These are phyloP conservation scores for Anguilla pacifica DNA, from an alignment of 2,797 vertebrate species.

Conservation along the genomic window DNA sequence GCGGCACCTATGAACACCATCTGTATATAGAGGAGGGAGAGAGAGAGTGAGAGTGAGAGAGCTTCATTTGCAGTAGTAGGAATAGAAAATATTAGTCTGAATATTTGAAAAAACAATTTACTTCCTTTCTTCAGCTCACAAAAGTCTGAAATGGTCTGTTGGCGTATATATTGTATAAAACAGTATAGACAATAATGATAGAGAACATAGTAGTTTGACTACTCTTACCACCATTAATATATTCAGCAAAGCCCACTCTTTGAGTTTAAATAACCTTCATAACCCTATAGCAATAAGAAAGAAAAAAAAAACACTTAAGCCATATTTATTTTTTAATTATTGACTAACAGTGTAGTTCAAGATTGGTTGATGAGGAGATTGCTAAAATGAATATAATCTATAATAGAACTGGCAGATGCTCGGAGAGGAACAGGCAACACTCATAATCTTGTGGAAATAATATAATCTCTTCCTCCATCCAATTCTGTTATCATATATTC, in stretches of 20 bases:
- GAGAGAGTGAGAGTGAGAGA: neutral
- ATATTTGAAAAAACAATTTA: neutral
- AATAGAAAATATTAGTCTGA: neutral
- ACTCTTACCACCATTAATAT: constrained; percentile 14
- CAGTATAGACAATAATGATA: too few relatives aligned
- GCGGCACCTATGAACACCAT: neutral
- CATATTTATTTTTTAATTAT: constrained; percentile 84
- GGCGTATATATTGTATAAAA: too few relatives aligned
- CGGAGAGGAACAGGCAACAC: constrained; percentile 72
- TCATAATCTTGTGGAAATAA: constrained; percentile 89
- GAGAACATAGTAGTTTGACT: neutral
- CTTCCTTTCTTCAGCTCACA: neutral
- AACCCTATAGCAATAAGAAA: constrained; percentile 49
- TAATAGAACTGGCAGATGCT: constrained; percentile 78
- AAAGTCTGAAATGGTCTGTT: neutral
- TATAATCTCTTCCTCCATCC: constrained; percentile 78
- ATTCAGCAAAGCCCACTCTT: constrained; percentile 15
- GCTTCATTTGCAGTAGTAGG: neutral
- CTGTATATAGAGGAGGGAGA: neutral
- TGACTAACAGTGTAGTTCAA: constrained; percentile 77
- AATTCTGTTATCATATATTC: constrained; percentile 83
- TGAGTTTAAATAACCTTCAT: constrained; percentile 41
- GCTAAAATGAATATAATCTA: constrained; percentile 77
- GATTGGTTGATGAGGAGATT: constrained; percentile 81
- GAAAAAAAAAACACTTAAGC: constrained; percentile 63